Evolutionary conservation across 2,797 vertebrate genomes (phyloP).

Genomic region (Gallinago solitaria): DNA sequence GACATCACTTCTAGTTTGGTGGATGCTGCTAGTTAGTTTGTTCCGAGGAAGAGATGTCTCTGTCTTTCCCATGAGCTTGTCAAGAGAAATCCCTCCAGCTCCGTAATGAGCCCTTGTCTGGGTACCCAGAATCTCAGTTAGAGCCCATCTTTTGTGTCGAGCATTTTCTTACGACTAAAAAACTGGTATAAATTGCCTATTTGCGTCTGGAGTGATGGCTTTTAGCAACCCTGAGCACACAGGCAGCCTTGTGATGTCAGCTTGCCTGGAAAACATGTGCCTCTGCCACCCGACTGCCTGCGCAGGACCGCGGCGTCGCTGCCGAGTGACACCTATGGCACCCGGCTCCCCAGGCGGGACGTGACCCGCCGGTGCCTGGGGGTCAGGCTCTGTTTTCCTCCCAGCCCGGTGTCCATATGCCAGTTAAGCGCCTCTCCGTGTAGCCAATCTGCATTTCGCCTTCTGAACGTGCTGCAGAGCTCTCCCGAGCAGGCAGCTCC

Average conservation of each 20-base stretch:
- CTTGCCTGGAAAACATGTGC: background rate
- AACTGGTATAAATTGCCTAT: background rate
- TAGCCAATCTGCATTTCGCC: rapidly evolving
- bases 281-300: background rate
- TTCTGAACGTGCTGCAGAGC: background rate
- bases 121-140: background rate
- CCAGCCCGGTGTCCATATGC: background rate
- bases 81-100: background rate
- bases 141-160: rapidly evolving
- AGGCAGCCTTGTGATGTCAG: background rate
- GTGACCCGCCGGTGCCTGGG: background rate
- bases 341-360: background rate
- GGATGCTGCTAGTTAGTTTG: background rate
- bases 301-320: background rate
- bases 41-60: background rate
- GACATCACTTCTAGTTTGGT: background rate
- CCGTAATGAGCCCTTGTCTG: too few species aligned
- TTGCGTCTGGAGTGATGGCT: background rate
- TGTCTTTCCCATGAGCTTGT: background rate
- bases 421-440: background rate
- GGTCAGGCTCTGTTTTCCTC: background rate
- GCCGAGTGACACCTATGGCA: background rate
- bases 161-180: rapidly evolving
- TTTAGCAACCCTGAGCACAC: background rate
- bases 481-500: background rate